Conservation (phyloP, 2,113 vertebrate species). For the Pipra filicauda region DNA sequence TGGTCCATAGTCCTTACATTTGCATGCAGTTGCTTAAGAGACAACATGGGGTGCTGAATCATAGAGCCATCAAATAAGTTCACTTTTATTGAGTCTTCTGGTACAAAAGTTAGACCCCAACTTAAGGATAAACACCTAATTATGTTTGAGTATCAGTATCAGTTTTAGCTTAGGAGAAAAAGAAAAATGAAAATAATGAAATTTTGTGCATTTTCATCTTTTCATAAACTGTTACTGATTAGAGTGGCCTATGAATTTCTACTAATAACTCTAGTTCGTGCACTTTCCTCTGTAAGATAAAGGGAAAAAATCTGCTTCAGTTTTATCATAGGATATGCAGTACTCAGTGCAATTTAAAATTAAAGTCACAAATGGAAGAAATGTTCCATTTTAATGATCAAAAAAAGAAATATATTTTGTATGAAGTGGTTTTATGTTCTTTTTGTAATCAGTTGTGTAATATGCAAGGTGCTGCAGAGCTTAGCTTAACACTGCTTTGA, state of each 20-base stretch:
- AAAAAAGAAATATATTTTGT: not conserved
- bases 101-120: not conserved
- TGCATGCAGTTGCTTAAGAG: not conserved
- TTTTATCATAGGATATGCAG: not conserved
- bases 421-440: not conserved
- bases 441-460: not conserved
- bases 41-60: not conserved
- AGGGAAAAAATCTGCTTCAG: not conserved
- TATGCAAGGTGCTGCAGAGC: not conserved
- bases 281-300: not conserved
- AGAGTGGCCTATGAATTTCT: not conserved
- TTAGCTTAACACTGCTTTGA: not conserved
- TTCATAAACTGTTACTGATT: not conserved
- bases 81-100: not conserved
- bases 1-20: not conserved
- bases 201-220: not conserved
- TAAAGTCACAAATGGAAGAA: not conserved
- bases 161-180: not conserved
- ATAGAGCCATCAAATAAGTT: not conserved
- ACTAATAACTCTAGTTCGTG: not conserved
- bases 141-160: not conserved
- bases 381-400: not conserved
- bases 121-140: not conserved
- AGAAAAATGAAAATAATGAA: not conserved
- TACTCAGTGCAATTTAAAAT: not conserved